phyloP scores from a whole-genome alignment of 2,888 invertebrate species.

The Drosophila kambysellisi region DNA sequence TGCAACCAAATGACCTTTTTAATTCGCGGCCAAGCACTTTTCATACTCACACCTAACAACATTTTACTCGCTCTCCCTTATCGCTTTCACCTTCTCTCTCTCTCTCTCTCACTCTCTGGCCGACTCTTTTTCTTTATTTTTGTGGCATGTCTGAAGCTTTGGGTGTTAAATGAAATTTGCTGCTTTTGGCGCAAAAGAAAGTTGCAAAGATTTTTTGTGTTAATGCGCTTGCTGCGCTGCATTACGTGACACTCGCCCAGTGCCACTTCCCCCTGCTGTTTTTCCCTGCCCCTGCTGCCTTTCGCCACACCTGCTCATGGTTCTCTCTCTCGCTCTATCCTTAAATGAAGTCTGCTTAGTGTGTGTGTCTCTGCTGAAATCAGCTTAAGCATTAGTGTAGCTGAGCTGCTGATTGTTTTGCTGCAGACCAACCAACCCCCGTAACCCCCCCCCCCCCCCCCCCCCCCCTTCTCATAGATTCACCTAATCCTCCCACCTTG shows the following conservation, averaged over 20 bases:
- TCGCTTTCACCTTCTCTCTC: background rate
- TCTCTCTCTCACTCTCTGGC: background rate
- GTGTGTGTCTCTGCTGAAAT: constrained; percentile 63
- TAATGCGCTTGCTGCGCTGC: constrained; percentile 70
- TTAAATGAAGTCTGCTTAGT: constrained; percentile 69
- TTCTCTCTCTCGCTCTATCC: constrained; percentile 24
- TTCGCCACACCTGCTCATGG: background rate
- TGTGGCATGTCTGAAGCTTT: constrained; percentile 49
- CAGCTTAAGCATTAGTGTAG: constrained; percentile 76
- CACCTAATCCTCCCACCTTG: background rate
- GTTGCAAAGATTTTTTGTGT: constrained; percentile 79
- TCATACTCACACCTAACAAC: constrained; percentile 40
- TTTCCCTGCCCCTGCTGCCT: background rate
- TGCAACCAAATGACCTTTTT: constrained; percentile 81
- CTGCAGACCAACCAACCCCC: constrained; percentile 39
- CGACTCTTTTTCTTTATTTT: background rate
- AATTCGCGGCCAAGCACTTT: constrained; percentile 80
- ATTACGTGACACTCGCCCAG: constrained; percentile 68
- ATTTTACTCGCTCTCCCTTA: background rate
- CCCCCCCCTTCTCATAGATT: background rate
- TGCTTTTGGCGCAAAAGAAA: constrained; percentile 78
- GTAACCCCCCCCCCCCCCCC: background rate
- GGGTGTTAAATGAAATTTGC: constrained; percentile 78
- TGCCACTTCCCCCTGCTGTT: constrained; percentile 3
- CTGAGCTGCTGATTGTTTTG: constrained; percentile 48